Conservation (phyloP, 1,140 invertebrate genomes). For the Eriosoma lanigerum region DNA sequence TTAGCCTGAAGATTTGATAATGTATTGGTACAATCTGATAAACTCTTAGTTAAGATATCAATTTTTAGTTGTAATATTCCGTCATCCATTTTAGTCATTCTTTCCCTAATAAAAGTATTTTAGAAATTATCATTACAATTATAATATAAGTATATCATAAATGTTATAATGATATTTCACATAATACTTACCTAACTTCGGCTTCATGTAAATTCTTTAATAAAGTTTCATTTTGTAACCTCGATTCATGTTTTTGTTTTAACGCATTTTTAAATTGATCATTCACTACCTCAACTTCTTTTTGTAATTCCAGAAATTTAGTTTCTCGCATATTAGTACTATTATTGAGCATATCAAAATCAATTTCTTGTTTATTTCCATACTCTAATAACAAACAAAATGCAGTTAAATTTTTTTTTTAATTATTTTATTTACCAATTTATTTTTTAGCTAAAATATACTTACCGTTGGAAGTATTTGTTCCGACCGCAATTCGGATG, state of each 20-base stretch:
- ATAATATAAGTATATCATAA: neutral
- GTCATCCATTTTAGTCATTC: constrained; percentile 35
- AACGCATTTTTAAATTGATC: constrained; percentile 37
- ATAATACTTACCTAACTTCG: constrained; percentile 18
- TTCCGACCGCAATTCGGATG: neutral
- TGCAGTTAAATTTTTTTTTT: no score
- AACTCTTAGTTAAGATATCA: constrained; percentile 19
- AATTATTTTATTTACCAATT: neutral
- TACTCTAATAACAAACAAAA: neutral
- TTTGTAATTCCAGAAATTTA: constrained; percentile 37
- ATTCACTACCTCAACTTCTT: constrained; percentile 41
- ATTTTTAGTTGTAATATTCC: constrained; percentile 41
- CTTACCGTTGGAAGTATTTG: constrained; percentile 11
- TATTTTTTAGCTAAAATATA: neutral
- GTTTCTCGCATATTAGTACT: constrained; percentile 45
- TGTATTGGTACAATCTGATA: constrained; percentile 1
- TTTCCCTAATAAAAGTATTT: neutral
- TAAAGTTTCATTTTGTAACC: constrained; percentile 32
- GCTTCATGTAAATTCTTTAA: constrained; percentile 37
- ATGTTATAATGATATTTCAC: neutral
- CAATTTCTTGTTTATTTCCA: neutral
- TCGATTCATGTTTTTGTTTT: constrained; percentile 41
- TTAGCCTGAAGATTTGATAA: constrained; percentile 35
- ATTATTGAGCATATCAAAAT: constrained; percentile 42
- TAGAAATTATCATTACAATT: no score